Percentiles rank a stretch among this genome's conserved stretches.
Conservation (phyloP, 2,797 vertebrate genomes). For the Calcarius lapponicus region DNA sequence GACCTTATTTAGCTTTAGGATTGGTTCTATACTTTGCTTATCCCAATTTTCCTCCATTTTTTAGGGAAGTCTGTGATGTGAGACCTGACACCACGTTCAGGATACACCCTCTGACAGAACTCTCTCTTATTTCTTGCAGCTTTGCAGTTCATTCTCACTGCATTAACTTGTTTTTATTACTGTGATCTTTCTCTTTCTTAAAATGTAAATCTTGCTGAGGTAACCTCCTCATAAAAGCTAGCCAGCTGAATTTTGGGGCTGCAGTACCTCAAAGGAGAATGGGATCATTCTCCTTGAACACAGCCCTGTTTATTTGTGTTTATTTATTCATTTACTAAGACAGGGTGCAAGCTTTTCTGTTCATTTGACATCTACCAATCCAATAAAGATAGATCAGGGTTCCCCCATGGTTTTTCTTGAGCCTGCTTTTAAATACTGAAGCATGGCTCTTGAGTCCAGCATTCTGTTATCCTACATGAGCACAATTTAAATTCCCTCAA, state of each 20-base stretch:
- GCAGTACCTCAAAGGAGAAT: not conserved
- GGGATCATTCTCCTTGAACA: not conserved
- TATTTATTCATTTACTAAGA: not conserved
- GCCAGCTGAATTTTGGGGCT: not conserved
- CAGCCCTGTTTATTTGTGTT: not conserved
- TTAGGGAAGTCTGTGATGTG: not conserved
- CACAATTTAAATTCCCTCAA: not conserved
- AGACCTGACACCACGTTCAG: not conserved
- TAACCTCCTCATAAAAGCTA: not conserved
- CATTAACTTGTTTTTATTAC: not conserved
- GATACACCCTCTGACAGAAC: not conserved
- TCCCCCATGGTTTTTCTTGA: not conserved
- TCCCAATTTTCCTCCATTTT: constrained; percentile 18
- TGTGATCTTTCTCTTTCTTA: not conserved
- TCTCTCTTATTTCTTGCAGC: not conserved
- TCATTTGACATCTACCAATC: not conserved
- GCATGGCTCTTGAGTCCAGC: not conserved
- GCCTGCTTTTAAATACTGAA: not conserved
- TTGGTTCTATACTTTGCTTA: not conserved
- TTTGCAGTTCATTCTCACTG: not conserved
- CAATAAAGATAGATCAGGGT: not conserved
- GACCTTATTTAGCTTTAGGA: not conserved
- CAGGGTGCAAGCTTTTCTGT: not conserved
- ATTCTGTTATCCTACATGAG: not conserved
- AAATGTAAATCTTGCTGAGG: not conserved